Evolutionary conservation across 2,797 vertebrate genomes (phyloP).

Genomic region (Callimico goeldii): DNA sequence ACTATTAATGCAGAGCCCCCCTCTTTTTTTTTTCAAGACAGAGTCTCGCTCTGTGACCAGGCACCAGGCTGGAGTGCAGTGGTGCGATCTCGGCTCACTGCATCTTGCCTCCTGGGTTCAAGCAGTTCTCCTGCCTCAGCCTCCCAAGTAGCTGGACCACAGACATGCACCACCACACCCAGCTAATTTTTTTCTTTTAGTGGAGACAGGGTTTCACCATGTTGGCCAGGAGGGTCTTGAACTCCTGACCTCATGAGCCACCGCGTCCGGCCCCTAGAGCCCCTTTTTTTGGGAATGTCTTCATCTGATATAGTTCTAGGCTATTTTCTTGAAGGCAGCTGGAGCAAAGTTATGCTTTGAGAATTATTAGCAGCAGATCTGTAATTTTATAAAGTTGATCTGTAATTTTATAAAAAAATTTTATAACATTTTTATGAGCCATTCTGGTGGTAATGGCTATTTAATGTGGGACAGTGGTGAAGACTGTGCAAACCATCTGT

Average conservation of each 20-base stretch:
- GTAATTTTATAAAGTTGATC: not conserved
- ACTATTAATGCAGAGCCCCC: not conserved
- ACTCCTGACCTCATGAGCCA: too few relatives aligned
- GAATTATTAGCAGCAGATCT: conserved; percentile 11
- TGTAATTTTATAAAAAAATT: not conserved
- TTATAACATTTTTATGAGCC: not conserved
- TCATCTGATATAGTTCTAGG: not conserved
- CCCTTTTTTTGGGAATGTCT: not conserved
- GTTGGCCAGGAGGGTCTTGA: too few relatives aligned
- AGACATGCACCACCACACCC: too few relatives aligned
- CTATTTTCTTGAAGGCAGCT: conserved; percentile 14
- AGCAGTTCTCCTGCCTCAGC: too few relatives aligned
- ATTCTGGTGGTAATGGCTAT: not conserved
- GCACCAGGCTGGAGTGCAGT: too few relatives aligned
- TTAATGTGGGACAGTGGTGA: not conserved
- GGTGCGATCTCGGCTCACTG: too few relatives aligned
- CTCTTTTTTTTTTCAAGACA: too few relatives aligned
- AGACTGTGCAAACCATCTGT: not conserved
- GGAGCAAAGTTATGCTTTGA: not conserved
- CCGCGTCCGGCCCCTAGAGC: not conserved
- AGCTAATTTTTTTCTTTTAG: too few relatives aligned
- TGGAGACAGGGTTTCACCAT: too few relatives aligned
- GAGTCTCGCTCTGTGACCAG: too few relatives aligned
- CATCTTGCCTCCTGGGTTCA: too few relatives aligned
- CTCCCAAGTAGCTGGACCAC: too few relatives aligned